A percentile compares a stretch with the other conserved stretches of the same genome.
phyloP scores from a whole-genome alignment of 1,140 invertebrate species.

The Nomia melanderi region DNA sequence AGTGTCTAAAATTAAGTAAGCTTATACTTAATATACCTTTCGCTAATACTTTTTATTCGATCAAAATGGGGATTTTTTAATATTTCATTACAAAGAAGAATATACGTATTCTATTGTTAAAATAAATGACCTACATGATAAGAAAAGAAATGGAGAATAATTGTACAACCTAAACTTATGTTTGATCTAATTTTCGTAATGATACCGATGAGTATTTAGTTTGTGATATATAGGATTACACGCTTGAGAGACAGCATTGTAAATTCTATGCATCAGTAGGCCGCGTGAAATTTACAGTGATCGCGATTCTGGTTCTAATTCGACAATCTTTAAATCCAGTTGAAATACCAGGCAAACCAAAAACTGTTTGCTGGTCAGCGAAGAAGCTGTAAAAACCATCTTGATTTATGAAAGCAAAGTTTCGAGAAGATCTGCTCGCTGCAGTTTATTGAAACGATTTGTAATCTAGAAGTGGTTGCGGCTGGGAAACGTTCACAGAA shows the following conservation, averaged over 20 bases:
- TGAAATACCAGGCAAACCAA: background rate
- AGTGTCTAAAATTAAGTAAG: too few relatives aligned
- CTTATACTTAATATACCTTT: too few relatives aligned
- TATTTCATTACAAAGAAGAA: too few relatives aligned
- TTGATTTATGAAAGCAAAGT: slow-evolving; percentile 54
- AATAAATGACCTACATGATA: too few relatives aligned
- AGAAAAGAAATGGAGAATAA: too few relatives aligned
- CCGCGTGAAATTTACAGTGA: slow-evolving; percentile 34
- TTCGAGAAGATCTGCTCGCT: slow-evolving; percentile 3
- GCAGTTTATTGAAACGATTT: slow-evolving; percentile 54
- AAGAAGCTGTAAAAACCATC: slow-evolving; percentile 11
- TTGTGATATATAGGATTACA: background rate
- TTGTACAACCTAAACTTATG: too few relatives aligned
- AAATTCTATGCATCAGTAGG: background rate
- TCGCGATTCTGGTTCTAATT: slow-evolving; percentile 26
- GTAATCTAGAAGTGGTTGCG: slow-evolving; percentile 27
- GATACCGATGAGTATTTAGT: background rate
- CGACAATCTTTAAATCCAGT: slow-evolving; percentile 35
- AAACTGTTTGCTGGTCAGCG: slow-evolving; percentile 21
- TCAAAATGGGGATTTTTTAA: too few relatives aligned
- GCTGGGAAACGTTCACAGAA: slow-evolving; percentile 6
- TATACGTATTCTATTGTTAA: too few relatives aligned
- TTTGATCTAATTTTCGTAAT: background rate
- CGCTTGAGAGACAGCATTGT: background rate
- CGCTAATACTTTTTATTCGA: too few relatives aligned